Evolutionary conservation across 2,888 invertebrate genomes (phyloP), one percentile per base, ranked within the genome.

Genomic region (Pollenia griseotomentosa): DNA sequence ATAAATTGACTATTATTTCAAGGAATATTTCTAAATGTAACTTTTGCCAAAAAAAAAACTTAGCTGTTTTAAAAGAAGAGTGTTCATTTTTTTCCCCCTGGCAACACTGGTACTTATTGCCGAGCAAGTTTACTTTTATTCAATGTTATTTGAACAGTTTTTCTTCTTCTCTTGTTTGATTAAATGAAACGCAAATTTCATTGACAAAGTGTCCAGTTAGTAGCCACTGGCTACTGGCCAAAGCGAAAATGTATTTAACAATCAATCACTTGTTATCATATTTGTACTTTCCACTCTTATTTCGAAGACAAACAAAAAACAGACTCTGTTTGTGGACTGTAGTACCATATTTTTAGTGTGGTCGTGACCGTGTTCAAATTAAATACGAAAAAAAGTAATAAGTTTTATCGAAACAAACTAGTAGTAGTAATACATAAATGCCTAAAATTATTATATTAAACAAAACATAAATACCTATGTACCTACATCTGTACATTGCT

Each of bases 281-380:
- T 16, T n/a, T 14, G 3, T 59, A n/a, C 10, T 46, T 75, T 12
- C 12, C 44, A 33, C 44, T 81, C 19, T 59, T 23, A 59, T 73
- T 51, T 75, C 12, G 33, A 40, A 71, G 11, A 42, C 16, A 11
- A 40, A 59, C 51, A 59, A 57, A 10, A 61, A 23, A 59, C 44
- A 33, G 55, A 23, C 33, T n/a, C n/a, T 23, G 8, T 53, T 7
- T 70, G 14, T 63, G 44, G 63, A 71, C 71, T 59, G 9, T 53
- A 61, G 10, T 57, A 71, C 51, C 46, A 71, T 42, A 12, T 14
- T 42, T 33, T 57, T 65, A 71, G 77, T 78, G 57, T 71, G 19
- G 23, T 66, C 53, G 65, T 73, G 78, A 73, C 19, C 78, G 83
- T 46, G 71, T 70, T 48, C 46, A 71, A 71, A 65, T 65, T 57